These are phyloP conservation scores for Hermaeophaga mercurialis DNA, from an alignment of 2,888 invertebrate genomes.

Conservation along the genomic window DNA sequence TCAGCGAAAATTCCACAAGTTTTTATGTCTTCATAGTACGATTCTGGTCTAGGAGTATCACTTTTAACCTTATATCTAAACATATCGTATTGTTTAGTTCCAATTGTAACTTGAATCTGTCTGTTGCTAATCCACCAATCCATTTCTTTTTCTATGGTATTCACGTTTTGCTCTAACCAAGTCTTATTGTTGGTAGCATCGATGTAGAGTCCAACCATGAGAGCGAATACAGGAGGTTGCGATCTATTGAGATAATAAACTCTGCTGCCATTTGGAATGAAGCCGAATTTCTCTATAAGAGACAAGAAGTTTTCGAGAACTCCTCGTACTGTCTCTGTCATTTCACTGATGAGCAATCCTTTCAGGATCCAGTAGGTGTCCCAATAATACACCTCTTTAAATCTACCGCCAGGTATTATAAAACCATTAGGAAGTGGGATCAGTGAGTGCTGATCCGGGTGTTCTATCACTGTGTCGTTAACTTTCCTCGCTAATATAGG, in stretches of 20 bases:
- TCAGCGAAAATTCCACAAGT: conserved; percentile 52
- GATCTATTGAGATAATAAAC: conserved; percentile 76
- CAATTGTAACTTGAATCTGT: conserved; percentile 59
- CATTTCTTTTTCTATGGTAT: conserved; percentile 66
- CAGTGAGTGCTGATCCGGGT: conserved; percentile 56
- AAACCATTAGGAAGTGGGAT: conserved; percentile 62
- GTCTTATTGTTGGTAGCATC: conserved; percentile 67
- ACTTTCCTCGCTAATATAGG: conserved; percentile 67
- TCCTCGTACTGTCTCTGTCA: conserved; percentile 73
- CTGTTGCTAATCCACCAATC: conserved; percentile 69
- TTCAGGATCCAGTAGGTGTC: conserved; percentile 87
- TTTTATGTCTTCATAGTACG: conserved; percentile 68
- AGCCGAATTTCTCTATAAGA: conserved; percentile 69
- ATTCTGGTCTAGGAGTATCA: conserved; percentile 73
- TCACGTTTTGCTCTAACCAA: conserved; percentile 66
- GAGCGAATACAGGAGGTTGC: conserved; percentile 73
- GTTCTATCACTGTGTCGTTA: conserved; percentile 61
- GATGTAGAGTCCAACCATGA: conserved; percentile 75
- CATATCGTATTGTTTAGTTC: conserved; percentile 61
- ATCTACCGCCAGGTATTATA: conserved; percentile 73
- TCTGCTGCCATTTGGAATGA: conserved; percentile 82
- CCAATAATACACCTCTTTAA: conserved; percentile 84
- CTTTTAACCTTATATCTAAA: conserved; percentile 67
- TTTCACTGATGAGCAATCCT: conserved; percentile 74
- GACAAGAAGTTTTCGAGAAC: conserved; percentile 78